Percentiles rank a stretch among this genome's conserved stretches.
These are phyloP conservation scores for Bagarius yarrelli DNA, from an alignment of 2,113 vertebrate genomes.

Conservation along the genomic window DNA sequence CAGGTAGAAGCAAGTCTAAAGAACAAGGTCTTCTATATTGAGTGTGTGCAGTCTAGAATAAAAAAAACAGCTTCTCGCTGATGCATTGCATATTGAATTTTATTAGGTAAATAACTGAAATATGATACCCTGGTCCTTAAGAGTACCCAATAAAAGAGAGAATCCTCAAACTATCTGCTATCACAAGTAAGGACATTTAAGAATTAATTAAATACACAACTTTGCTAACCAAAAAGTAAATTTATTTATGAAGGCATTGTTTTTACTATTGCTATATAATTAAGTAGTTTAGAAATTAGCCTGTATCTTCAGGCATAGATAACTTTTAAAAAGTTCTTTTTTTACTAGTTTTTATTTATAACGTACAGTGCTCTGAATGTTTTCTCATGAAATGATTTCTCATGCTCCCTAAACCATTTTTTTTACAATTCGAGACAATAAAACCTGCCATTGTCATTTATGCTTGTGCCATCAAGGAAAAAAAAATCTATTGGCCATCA, in stretches of 20 bases:
- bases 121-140: conserved; percentile 43
- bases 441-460: too few species aligned
- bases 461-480: too few species aligned
- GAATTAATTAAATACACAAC: conserved; percentile 57
- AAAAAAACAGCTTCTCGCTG: conserved; percentile 37
- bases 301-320: conserved; percentile 5
- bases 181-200: conserved; percentile 54
- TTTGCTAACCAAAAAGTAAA: conserved; percentile 47
- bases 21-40: not conserved
- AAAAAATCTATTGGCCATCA: too few species aligned
- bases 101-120: conserved; percentile 62
- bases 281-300: conserved; percentile 32
- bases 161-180: conserved; percentile 54
- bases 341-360: not conserved
- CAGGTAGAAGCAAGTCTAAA: conserved; percentile 31
- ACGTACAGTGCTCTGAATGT: too few species aligned
- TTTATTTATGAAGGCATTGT: conserved; percentile 34
- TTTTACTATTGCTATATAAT: conserved; percentile 45
- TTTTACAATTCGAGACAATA: not conserved
- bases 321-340: conserved; percentile 12
- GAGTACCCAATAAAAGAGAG: conserved; percentile 59
- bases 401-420: too few species aligned
- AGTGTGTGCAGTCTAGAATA: conserved; percentile 33
- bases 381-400: too few species aligned
- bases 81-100: conserved; percentile 57